Percentiles rank a stretch among this genome's conserved stretches.
Evolutionary conservation across 2,888 invertebrate genomes (phyloP).

Genomic region (Hirudinaria manillensis): DNA sequence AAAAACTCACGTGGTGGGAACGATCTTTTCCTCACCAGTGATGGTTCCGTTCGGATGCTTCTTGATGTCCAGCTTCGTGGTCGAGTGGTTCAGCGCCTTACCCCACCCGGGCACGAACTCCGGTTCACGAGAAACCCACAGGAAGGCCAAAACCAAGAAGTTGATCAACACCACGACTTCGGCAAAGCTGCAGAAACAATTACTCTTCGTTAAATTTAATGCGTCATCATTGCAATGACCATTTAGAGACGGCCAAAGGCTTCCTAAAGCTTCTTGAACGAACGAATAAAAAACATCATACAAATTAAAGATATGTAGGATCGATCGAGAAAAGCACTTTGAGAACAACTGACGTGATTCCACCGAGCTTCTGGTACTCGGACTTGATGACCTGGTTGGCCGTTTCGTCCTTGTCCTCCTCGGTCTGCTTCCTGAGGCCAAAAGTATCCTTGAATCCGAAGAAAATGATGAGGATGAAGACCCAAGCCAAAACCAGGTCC

Average conservation of each 20-base stretch:
- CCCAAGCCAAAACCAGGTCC: slow-evolving; percentile 32
- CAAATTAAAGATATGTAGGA: too few relatives aligned
- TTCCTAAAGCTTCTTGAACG: neutral
- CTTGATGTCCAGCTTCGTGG: neutral
- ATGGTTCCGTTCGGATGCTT: slow-evolving; percentile 2
- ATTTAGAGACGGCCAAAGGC: neutral
- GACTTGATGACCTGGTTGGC: slow-evolving; percentile 43
- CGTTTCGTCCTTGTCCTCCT: slow-evolving; percentile 33
- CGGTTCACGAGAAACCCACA: slow-evolving; percentile 46
- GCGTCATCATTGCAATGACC: too few relatives aligned
- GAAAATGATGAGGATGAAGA: slow-evolving; percentile 34
- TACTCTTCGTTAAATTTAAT: too few relatives aligned
- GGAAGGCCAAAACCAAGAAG: slow-evolving; percentile 43
- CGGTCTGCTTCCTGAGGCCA: slow-evolving; percentile 7
- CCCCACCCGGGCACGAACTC: slow-evolving; percentile 38
- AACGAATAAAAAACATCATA: neutral
- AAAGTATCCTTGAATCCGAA: slow-evolving; percentile 34
- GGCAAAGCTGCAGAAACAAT: slow-evolving; percentile 1
- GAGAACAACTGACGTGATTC: slow-evolving; percentile 41
- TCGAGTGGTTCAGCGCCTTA: slow-evolving; percentile 25
- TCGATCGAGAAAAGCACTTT: neutral
- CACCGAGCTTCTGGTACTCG: slow-evolving; percentile 46
- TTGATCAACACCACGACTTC: slow-evolving; percentile 40
- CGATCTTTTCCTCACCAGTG: neutral
- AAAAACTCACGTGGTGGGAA: slow-evolving; percentile 9